phyloP scores from a whole-genome alignment of 2,888 invertebrate species.

The Drosophila limbata region DNA sequence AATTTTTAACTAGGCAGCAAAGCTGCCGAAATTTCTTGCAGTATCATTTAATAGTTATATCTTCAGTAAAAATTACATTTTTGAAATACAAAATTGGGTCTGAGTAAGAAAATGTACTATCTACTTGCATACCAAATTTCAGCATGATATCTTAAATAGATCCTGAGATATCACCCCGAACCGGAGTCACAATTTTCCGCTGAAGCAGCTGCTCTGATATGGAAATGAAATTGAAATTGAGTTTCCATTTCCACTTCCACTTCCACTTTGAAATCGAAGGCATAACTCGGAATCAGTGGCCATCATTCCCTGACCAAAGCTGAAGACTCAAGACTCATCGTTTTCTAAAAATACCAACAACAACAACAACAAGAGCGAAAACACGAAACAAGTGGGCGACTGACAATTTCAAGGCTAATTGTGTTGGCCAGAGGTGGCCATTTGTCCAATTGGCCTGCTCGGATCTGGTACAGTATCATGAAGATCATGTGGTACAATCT shows the following conservation, averaged over 20 bases:
- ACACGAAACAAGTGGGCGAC: constrained; percentile 17
- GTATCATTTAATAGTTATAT: background rate
- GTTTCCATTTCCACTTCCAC: constrained; percentile 28
- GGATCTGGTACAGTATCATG: constrained; percentile 23
- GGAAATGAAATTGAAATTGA: constrained; percentile 1
- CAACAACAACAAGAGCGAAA: background rate
- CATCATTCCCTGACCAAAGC: constrained; percentile 37
- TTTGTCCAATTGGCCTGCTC: constrained; percentile 34
- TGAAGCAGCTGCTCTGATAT: background rate
- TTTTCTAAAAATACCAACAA: constrained; percentile 45
- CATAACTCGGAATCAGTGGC: constrained; percentile 44
- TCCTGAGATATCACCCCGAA: background rate
- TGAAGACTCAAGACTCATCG: constrained; percentile 15
- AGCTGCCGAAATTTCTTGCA: background rate
- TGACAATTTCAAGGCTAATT: constrained; percentile 51
- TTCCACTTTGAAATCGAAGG: constrained; percentile 28
- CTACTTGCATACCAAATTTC: background rate
- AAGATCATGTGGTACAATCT: constrained; percentile 34
- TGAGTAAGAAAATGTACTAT: background rate
- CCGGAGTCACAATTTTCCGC: background rate
- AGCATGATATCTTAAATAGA: background rate
- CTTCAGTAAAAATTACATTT: background rate
- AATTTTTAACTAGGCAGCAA: background rate
- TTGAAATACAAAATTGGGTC: background rate
- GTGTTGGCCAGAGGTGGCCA: constrained; percentile 23